Conservation (phyloP, 2,888 invertebrate species). For the Sinopyrophorus schimmeli region DNA sequence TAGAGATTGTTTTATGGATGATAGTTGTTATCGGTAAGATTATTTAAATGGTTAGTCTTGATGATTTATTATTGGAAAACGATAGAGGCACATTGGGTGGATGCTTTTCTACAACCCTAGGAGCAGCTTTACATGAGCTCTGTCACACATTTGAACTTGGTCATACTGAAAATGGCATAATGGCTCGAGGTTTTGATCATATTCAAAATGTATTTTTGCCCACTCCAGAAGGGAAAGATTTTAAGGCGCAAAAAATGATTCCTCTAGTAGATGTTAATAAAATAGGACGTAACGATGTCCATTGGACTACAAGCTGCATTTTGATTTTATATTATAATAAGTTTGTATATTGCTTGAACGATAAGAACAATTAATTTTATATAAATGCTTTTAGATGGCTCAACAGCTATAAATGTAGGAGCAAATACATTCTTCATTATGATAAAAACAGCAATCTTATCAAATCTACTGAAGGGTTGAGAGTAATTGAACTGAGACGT, state of each 20-base stretch:
- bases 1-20: constrained; percentile 77
- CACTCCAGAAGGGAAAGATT: not conserved
- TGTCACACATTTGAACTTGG: constrained; percentile 94
- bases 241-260: not conserved
- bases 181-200: constrained; percentile 89
- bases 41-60: constrained; percentile 1
- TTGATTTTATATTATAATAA: constrained; percentile 9
- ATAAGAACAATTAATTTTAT: not conserved
- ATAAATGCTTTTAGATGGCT: constrained; percentile 57
- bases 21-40: constrained; percentile 78
- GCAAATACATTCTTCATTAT: constrained; percentile 43
- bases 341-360: too few relatives aligned
- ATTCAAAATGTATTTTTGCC: constrained; percentile 73
- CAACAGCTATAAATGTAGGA: constrained; percentile 44
- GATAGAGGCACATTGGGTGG: constrained; percentile 80
- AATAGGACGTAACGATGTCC: constrained; percentile 59
- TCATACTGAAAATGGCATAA: constrained; percentile 87
- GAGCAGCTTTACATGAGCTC: constrained; percentile 90
- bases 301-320: constrained; percentile 64
- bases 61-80: too few relatives aligned
- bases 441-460: constrained; percentile 54
- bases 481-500: constrained; percentile 68
- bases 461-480: constrained; percentile 64
- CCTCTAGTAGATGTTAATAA: too few relatives aligned
- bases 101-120: constrained; percentile 88